Evolutionary conservation across 2,888 invertebrate genomes (phyloP), one percentile per base, ranked within the genome.

Genomic region (Sussaba pulchella): DNA sequence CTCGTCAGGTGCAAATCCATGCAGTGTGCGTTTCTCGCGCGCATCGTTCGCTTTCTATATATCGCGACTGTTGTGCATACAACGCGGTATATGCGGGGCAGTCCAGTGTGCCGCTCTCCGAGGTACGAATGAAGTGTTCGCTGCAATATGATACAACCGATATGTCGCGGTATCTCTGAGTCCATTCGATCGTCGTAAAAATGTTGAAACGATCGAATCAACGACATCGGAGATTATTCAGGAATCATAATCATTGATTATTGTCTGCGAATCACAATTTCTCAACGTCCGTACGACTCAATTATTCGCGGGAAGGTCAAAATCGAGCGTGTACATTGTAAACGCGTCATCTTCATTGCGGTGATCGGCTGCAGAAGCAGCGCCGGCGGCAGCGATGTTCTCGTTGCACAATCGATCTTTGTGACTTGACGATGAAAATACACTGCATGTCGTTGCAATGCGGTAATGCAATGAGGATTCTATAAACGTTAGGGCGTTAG

Each of bases 381-480:
- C 43, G 10, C 45, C 57, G n/a, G 41, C 70, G 6, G 63, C 59
- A 12, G 57, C 39, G 14, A 64, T 50, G 39, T 61, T 43, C 26
- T 66, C 39, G 67, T 10, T 39, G n/a, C 24, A n/a, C 61, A 47
- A 36, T 36, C 66, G 61, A 63, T 77, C 43, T 90, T 84, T 90
- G 91, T 90, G 91, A 90, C 91, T 83, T 85, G 89, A 91, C 90
- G 90, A 90, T 89, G 88, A 89, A 87, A 87, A 89, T 87, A 85
- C 85, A 78, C 87, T 80, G 85, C 87, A 88, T 87, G 86, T 86
- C 85, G 87, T 84, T 86, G 84, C 31, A 6, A 88, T 80, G 78
- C 82, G 81, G 69, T 73, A 75, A 82, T 86, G 75, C 81, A 69
- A 85, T n/a, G n/a, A 85, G 88, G 84, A 88, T 89, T 89, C 66